Base-by-base conservation (phyloP, 2,113 vertebrate genomes). In the Mellivora capensis region DNA sequence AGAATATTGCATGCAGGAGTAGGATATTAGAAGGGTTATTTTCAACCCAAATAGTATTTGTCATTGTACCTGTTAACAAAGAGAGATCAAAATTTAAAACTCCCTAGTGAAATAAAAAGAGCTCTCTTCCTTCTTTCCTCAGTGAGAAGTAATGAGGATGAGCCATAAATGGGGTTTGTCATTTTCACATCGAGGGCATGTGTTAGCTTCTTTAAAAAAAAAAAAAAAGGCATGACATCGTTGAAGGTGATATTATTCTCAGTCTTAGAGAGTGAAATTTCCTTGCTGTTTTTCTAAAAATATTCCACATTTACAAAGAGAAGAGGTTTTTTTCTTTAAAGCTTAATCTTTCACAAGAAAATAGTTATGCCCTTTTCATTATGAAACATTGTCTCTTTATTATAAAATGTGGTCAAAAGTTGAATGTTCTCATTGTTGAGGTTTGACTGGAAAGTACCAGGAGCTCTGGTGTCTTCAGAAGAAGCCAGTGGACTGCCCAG, bases 161-260 rank as follows among this genome's bases (percentile, higher is more conserved):
- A 96, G 77, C 94, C 97, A 91, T 97, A 98, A 97, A 97, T 96
- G 95, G 95, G 90, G 81, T 95, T 93, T 94, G 87, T 98, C 95
- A 97, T 97, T 96, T 97, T 98, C 97, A 96, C 82, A 7, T 95
- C 94, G 93, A 82, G 69, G 95, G 71, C 29, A 86, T 49, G 44
- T 96, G 95, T 96, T 94, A 96, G n/a, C 77, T 85, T 84, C 62
- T 88, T 88, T 69, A 44, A 97, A 80, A 79, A 95, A 72, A 87
- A 67, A 44, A 97, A 80, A 80, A 94, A 74, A 96, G 71, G 54
- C 44, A 52, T 93, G 94, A 67, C 57, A 72, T 94, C 8, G 1
- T 93, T 92, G 83, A 97, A 97, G 84, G 90, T 96, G 96, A 90
- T 97, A 86, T 95, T 94, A 82, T 97, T 97, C 92, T 96, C 84